Base-by-base conservation (phyloP, 2,888 invertebrate genomes). In the Plusia festucae region DNA sequence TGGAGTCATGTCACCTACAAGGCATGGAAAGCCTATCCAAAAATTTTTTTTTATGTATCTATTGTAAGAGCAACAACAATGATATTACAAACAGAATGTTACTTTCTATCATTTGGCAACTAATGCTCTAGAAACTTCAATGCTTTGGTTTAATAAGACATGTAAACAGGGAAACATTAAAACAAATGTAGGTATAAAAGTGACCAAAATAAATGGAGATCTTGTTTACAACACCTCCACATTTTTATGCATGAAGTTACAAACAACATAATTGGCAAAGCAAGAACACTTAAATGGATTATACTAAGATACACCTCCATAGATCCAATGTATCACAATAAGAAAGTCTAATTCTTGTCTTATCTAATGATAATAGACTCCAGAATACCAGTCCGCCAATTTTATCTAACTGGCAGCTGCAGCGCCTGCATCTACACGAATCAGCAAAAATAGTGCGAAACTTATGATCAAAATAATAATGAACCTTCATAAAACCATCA, bases 351-450 rank as follows among this genome's bases (percentile, higher is more conserved):
- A 16, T 30, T 58, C 46, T 60, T 20, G 40, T n/a, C 4, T n/a
- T 40, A 59, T 69, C 20, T 52, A 65, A 61, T 49, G 57, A 46
- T 49, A 55, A 46, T 65, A 7, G 40, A 60, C 54, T 68, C 53
- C 62, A 71, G 57, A 67, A 68, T 69, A 63, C 59, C 46, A 73
- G 55, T 67, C 56, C 15, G 61, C 58, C 49, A 75, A 73, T 56
- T 52, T 16, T 66, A 65, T 32, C 63, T 82, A 77, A 71, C 68
- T 82, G 78, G 56, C 80, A 80, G 75, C 68, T 82, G 78, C 65
- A 65, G 60, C 59, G 79, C 46, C 64, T 68, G 57, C 71, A 73
- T 67, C 57, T 63, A 79, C 46, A 57, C 65, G 61, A 65, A 53
- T 65, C 55, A 73, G 57, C 64, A 68, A 69, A 68, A 57, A 57